Base-by-base conservation (phyloP, 2,113 vertebrate genomes). In the Xiphorhynchus elegans region DNA sequence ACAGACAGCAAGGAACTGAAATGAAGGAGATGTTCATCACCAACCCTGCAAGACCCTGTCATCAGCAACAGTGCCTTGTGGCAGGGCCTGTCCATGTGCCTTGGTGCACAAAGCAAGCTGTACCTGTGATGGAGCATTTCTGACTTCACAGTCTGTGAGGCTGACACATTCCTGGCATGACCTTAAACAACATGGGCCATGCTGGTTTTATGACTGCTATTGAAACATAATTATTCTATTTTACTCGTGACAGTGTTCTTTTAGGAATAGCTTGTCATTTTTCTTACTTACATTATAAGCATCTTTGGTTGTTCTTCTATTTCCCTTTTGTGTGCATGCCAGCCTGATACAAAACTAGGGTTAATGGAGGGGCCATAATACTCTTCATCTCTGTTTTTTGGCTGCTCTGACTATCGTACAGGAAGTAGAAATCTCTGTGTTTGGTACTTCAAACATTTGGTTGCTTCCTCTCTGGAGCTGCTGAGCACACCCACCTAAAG, bases 291-390 rank as follows among this genome's bases (percentile, higher is more conserved):
- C 14, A 2, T 91, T 53, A 18, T 40, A 68, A 80, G 72, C 33
- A 24, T 19, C 49, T 76, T 85, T 44, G 33, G 42, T 77, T 69
- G 17, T 75, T 95, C 76, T 89, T 46, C 72, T 94, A 47, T 85
- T 94, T 77, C 13, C 14, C n/a, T 77, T 87, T 90, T 96, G 24
- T 75, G 98, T 98, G 97, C 14, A 55, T 59, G 39, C 44, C 72
- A 85, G 62, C 13, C 26, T 68, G 60, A 6, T 53, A 8, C 10
- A 14, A 13, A 28, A 70, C 12, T 7, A 59, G 35, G 28, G 47
- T 17, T 46, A 70, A 70, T 3, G 21, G 42, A 81, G 31, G 13
- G 40, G 26, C 40, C 6, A 9, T 40, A 31, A 46, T 26, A 23
- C 13, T 35, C 29, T 64, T 40, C n/a, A 17, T 15, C 13, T 74